phyloP scores from a whole-genome alignment of 2,888 invertebrate genomes.

The Amblyjoppa fuscipennis region DNA sequence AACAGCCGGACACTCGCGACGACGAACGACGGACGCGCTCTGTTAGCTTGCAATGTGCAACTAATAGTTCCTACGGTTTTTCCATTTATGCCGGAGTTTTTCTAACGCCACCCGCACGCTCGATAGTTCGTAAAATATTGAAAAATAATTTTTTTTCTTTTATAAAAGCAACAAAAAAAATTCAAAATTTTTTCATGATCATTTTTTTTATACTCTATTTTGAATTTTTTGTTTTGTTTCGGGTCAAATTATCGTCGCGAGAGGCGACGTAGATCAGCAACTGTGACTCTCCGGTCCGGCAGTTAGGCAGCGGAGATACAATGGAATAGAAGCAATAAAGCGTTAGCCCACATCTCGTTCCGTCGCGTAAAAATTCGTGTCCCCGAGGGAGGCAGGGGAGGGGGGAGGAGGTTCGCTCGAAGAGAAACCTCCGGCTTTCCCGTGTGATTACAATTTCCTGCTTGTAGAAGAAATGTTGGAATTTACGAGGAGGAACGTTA shows the following conservation, averaged over 20 bases:
- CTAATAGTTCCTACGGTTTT: constrained; percentile 30
- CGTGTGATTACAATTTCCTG: constrained; percentile 27
- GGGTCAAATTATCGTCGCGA: neutral
- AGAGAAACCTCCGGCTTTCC: constrained; percentile 4
- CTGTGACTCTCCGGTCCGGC: neutral
- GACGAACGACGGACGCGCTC: constrained; percentile 39
- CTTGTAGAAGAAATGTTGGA: neutral
- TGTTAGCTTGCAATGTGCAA: neutral
- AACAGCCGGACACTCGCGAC: constrained; percentile 64
- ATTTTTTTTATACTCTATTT: neutral
- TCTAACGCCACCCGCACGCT: neutral
- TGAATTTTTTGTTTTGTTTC: too few species aligned
- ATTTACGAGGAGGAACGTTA: neutral
- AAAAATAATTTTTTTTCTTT: too few species aligned
- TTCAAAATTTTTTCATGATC: neutral
- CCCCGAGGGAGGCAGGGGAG: neutral
- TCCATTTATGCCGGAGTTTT: neutral
- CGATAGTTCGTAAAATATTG: neutral
- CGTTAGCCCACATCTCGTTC: neutral
- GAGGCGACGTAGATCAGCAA: neutral
- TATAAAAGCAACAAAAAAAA: neutral
- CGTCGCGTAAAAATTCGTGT: constrained; percentile 3
- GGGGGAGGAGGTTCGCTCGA: neutral
- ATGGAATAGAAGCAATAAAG: constrained; percentile 4
- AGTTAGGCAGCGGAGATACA: neutral